Conservation (phyloP, 1,140 invertebrate species). For the Drosophila novamexicana region DNA sequence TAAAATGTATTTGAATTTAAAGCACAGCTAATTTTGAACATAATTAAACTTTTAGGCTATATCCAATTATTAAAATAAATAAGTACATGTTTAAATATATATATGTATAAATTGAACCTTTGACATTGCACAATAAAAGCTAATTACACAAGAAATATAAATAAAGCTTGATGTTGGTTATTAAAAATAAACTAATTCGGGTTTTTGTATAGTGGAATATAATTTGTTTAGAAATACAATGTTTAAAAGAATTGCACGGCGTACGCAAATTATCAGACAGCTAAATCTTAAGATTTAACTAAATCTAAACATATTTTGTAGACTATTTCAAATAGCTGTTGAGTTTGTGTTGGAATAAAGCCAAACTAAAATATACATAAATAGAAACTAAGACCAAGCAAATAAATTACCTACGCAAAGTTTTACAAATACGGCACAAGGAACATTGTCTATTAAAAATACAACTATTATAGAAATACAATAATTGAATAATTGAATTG, state of each 20-base stretch:
- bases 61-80: background rate
- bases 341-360: background rate
- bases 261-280: background rate
- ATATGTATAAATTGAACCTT: background rate
- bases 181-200: conserved; percentile 1
- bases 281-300: background rate
- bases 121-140: conserved; percentile 10
- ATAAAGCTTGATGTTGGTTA: conserved; percentile 9
- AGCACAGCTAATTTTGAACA: background rate
- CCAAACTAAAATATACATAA: conserved; percentile 2
- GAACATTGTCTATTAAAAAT: conserved; percentile 43
- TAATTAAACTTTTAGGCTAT: background rate
- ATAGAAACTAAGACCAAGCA: conserved; percentile 16
- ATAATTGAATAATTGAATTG: conserved; percentile 11
- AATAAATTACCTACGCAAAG: conserved; percentile 52
- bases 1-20: background rate
- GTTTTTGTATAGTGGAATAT: background rate
- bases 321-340: background rate
- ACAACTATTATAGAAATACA: background rate
- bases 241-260: background rate
- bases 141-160: conserved; percentile 12
- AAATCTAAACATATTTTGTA: background rate
- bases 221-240: conserved; percentile 6
- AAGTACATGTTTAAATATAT: conserved; percentile 9
- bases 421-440: conserved; percentile 65